Base-by-base conservation (phyloP, 2,113 vertebrate species). In the Xyrauchen texanus region DNA sequence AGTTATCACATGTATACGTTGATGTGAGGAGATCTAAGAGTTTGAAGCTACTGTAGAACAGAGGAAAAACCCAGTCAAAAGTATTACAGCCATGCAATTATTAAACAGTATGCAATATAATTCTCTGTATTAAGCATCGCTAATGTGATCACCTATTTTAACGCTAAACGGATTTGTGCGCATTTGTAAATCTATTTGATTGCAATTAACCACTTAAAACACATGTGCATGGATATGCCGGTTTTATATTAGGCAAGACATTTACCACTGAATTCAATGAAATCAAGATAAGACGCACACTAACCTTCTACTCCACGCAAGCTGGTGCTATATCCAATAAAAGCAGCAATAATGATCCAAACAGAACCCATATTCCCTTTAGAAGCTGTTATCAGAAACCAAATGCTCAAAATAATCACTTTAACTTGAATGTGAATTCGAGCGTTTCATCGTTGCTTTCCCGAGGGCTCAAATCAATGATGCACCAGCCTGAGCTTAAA, bases 221-320 rank as follows among this genome's bases (percentile, higher is more conserved):
- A 8, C 46, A 8, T 6, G 9, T 71, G 16, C 52, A 8, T 8
- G 9, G 6, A 44, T 64, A 51, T 76, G 46, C 16, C 7, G 2
- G 7, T 51, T 52, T 11, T 10, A 7, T 60, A 10, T 46, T 4
- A 64, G 7, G 21, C 60, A 34, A 34, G 21, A 34, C 21, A 47
- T 62, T 49, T 61, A 47, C 53, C 7, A 72, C 3, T 60, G 13
- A 58, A 60, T 72, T 46, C 3, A 47, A n/a, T 16, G 9, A 74
- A 34, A 34, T 34, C 21, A 34, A 34, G 21, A 34, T 3, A 76
- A 67, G 15, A 10, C 45, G 16, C 49, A 81, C 68, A 91, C 94
- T 86, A 72, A 96, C 95, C 95, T 88, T 93, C 82, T 11, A 84
- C 84, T 82, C 13, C 86, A 4, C 5, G 61, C 80, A 89, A 83